Base-by-base conservation (phyloP, 2,797 vertebrate species). In the Miichthys miiuy region DNA sequence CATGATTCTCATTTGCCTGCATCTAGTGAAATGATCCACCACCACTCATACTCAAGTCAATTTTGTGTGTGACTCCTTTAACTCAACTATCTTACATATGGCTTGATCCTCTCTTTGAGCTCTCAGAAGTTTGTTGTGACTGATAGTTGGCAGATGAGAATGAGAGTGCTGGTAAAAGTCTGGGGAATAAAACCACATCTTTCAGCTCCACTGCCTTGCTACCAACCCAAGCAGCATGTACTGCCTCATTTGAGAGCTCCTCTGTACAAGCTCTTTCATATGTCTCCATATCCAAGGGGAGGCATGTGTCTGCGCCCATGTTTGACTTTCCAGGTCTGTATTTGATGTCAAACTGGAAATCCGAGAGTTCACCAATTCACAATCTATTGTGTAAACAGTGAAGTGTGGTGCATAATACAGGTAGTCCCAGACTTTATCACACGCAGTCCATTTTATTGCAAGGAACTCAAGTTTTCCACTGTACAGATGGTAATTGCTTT, bases 11-110 rank as follows among this genome's bases (percentile, higher is more conserved):
- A 34, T 34, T 8, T 0, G 83, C 72, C 11, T 87, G 85, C 67
- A 85, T 42, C 70, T 74, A 1, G 66, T 80, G 17, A 81, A 86
- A n/a, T 80, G 44, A 6, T 85, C 78, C 2, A 81, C 5, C 0
- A 83, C 57, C 20, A 83, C 5, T 81, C 68, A 47, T 54, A 76
- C 0, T 69, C 77, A 1, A 1, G 41, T 82, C 17, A 69, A 0
- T 16, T 67, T 76, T 34, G 38, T 58, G 25, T 76, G 3, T 60
- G 55, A 66, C 14, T 44, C n/a, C 25, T 74, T 57, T 5, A 67
- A 38, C 12, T 70, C 42, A 4, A 68, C 18, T 0, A 70, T 64
- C 4, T 70, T 6, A 1, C 51, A 16, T 11, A 72, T 81, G 0
- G 51, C 68, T 38, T 8, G 55, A 30, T 79, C 76, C 30, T 68